Percentiles rank a stretch among this genome's conserved stretches.
phyloP scores from a whole-genome alignment of 2,113 vertebrate species.

The Bujurquina vittata region DNA sequence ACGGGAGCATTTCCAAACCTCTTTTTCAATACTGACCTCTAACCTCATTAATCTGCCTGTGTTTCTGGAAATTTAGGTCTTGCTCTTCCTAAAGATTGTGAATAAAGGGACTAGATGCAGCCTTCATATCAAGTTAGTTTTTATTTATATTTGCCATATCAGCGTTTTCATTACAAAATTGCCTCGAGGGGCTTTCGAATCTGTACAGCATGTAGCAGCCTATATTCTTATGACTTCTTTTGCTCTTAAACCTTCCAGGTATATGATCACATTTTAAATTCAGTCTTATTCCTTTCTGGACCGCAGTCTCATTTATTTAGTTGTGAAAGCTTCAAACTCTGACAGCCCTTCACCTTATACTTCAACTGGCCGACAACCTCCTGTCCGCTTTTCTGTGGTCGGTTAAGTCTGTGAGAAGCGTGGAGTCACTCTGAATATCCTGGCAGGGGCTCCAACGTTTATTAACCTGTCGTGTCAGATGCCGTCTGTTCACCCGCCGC shows the following conservation, averaged over 20 bases:
- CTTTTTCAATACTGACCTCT: background rate
- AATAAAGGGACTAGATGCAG: background rate
- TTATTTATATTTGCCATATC: background rate
- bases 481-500: constrained; percentile 60
- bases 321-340: background rate
- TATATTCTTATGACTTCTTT: background rate
- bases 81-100: background rate
- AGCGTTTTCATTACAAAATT: background rate
- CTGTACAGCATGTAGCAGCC: background rate
- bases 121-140: background rate
- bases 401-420: constrained; percentile 12
- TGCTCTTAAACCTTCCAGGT: background rate
- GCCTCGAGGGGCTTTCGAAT: background rate
- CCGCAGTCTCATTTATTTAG: background rate
- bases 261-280: background rate
- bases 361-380: background rate
- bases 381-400: constrained; percentile 14
- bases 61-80: background rate
- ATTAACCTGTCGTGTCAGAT: constrained; percentile 68
- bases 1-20: background rate
- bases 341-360: background rate
- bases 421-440: constrained; percentile 46
- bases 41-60: background rate
- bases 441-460: constrained; percentile 57
- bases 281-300: background rate